These are phyloP conservation scores for Dynastes maya DNA, from an alignment of 2,888 invertebrate species.

Conservation along the genomic window DNA sequence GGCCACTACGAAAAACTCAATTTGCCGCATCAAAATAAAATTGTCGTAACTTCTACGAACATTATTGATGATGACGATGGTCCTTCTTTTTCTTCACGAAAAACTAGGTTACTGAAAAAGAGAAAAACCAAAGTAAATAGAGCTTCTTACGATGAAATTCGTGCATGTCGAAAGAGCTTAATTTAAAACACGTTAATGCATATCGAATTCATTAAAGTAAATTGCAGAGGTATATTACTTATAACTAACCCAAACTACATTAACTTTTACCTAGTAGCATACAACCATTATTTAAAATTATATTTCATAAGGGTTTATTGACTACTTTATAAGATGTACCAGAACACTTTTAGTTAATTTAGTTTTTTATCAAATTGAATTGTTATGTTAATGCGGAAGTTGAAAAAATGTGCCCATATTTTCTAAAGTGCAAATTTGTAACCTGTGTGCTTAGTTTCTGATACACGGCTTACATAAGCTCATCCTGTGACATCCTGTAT, in stretches of 20 bases:
- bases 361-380: not conserved
- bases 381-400: not conserved
- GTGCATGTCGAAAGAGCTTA: not conserved
- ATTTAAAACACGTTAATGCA: conserved; percentile 6
- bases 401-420: too few species aligned
- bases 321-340: not conserved
- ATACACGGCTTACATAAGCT: too few species aligned
- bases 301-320: not conserved
- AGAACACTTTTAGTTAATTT: not conserved
- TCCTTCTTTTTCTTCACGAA: not conserved
- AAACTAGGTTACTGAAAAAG: conserved; percentile 18
- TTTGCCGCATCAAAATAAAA: conserved; percentile 24
- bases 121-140: conserved; percentile 7
- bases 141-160: not conserved
- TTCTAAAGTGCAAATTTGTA: too few species aligned
- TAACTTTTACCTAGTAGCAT: not conserved
- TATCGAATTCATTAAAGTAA: not conserved
- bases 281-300: not conserved
- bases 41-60: conserved; percentile 6
- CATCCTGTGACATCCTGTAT: not conserved
- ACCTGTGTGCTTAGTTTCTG: too few species aligned
- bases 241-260: not conserved
- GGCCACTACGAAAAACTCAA: conserved; percentile 1
- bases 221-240: not conserved
- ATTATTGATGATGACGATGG: not conserved